These are phyloP conservation scores for Pangasius mekongensis DNA, from an alignment of 2,797 vertebrate species.

Conservation along the genomic window DNA sequence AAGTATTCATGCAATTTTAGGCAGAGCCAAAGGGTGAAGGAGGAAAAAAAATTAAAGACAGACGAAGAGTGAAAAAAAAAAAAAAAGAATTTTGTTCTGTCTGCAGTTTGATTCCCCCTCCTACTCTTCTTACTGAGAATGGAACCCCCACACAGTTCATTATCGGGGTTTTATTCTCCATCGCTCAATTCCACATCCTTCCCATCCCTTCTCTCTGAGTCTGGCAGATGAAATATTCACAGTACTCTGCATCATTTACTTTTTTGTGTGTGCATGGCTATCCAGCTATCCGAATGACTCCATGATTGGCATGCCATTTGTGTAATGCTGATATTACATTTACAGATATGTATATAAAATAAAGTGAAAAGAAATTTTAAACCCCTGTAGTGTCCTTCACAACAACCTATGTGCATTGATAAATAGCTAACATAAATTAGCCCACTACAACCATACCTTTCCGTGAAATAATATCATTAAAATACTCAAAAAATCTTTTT, in stretches of 20 bases:
- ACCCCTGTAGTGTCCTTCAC: not conserved
- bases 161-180: conserved; percentile 12
- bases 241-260: conserved; percentile 4
- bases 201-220: not conserved
- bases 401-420: not conserved
- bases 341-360: not conserved
- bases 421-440: not conserved
- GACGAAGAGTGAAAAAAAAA: not conserved
- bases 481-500: not conserved
- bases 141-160: conserved; percentile 16
- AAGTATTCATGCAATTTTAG: conserved; percentile 24
- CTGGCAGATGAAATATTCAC: conserved; percentile 16
- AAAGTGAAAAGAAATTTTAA: not conserved
- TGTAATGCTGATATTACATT: not conserved
- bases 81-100: not conserved
- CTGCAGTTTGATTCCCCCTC: conserved; percentile 5
- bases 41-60: conserved; percentile 1
- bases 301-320: not conserved
- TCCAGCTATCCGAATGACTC: not conserved
- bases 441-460: not conserved
- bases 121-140: conserved; percentile 4
- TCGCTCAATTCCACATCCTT: not conserved
- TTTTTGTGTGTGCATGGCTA: not conserved
- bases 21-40: conserved; percentile 5
- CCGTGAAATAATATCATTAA: not conserved